These are phyloP conservation scores for Glyptemys insculpta DNA, from an alignment of 2,797 vertebrate genomes.

Conservation along the genomic window DNA sequence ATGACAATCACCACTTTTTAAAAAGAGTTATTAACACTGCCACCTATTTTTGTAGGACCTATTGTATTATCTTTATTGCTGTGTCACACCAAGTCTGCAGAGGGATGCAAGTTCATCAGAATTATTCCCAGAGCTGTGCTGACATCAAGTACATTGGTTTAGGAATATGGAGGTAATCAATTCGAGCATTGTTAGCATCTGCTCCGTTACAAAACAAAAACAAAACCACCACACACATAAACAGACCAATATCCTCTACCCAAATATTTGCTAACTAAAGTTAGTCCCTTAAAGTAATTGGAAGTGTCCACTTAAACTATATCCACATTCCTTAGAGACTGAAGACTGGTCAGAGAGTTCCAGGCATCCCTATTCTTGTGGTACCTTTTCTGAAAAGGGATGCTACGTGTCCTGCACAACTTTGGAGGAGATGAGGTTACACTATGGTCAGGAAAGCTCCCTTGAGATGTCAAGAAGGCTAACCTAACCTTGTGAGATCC, in stretches of 20 bases:
- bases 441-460: conserved; percentile 72
- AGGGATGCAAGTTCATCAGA: neutral
- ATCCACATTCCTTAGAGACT: neutral
- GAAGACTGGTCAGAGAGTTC: neutral
- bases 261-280: neutral
- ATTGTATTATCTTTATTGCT: neutral
- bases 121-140: neutral
- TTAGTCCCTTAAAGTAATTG: neutral
- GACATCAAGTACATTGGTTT: fast-evolving
- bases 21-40: neutral
- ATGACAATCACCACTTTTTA: neutral
- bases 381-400: conserved; percentile 18
- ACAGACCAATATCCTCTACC: neutral
- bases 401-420: conserved; percentile 37
- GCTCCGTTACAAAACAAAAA: neutral
- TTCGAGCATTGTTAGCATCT: neutral
- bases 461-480: conserved; percentile 63
- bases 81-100: neutral
- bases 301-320: neutral
- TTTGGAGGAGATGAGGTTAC: conserved; percentile 66
- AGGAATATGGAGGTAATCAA: neutral
- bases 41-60: neutral
- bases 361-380: neutral
- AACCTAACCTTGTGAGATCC: conserved; percentile 76
- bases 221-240: neutral